Evolutionary conservation across 2,888 invertebrate genomes (phyloP), one percentile per base, ranked within the genome.

Genomic region (Operophtera brumata): DNA sequence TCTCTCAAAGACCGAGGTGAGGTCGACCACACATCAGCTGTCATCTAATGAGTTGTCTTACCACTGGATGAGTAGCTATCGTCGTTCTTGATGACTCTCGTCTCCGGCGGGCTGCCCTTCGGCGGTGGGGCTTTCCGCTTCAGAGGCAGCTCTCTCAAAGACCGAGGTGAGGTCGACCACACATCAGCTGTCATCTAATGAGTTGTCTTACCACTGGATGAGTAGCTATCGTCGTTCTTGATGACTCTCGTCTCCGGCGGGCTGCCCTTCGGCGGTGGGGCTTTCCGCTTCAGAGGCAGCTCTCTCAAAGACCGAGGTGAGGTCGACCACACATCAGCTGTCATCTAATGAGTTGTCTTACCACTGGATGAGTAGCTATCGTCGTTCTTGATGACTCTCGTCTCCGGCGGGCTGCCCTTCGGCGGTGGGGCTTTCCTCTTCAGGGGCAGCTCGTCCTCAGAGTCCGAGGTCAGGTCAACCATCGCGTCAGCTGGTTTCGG

Each of bases 1-100:
- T 94, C 94, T 92, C 58, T 95, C 94, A 0, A 94, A 94, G 81
- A 94, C 94, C 0, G 94, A 94, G 0, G 95, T 95, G 61, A 95
- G 86, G 81, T 95, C 95, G 13, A 95, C 94, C 2, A 92, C 0
- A 82, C 77, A 35, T 85, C 86, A 0, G 79, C 66, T 0, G 80
- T n/a, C n/a, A n/a, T n/a, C n/a, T n/a, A n/a, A n/a, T n/a, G n/a
- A n/a, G n/a, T n/a, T n/a, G n/a, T 1, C 26, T 73, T 48, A 85
- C 86, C 78, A 57, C 75, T 79, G 0, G 75, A 75, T 0, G 88
- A 80, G 75, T 91, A 83, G 69, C 84, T 64, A 71, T 91, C 74
- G 69, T 78, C 88, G 47, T 70, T 78, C 62, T 86, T 85, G 41
- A 75, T 60, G 20, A 68, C 55, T n/a, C 42, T 70, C 39, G 67